Evolutionary conservation across 2,888 invertebrate genomes (phyloP), one percentile per base, ranked within the genome.

Genomic region (Thera obeliscata): DNA sequence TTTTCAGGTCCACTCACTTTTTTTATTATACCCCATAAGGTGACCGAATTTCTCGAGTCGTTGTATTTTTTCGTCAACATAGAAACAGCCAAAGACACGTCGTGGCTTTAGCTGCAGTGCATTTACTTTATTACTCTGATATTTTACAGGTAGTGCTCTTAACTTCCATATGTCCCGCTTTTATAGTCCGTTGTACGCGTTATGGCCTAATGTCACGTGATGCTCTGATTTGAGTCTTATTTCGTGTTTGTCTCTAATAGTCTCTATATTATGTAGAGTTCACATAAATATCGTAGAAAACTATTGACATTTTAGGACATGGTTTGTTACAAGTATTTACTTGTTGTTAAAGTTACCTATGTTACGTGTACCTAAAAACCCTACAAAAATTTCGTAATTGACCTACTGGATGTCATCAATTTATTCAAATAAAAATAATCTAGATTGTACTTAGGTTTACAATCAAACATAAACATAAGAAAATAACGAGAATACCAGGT

Each of bases 111-210:
- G 84, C 43, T 46, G 43, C 82, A 81, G 83, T 90, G 93, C 93
- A 93, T 93, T 93, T 93, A 93, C 90, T 93, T 93, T 93, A 93
- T 89, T 86, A 79, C 93, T 88, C 91, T 89, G 90, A 91, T 93
- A 93, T 93, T 90, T 93, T 87, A 92, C 91, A 89, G 91, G 90
- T 88, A 88, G 90, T 87, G 92, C 92, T 92, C 86, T 93, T 91
- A 90, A 91, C 89, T 90, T 90, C 86, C 88, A 91, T 91, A 91
- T 87, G 90, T 89, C 87, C 74, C 87, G 86, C 83, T 91, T 92
- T 93, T 93, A 93, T 91, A 87, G 91, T 86, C 81, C 83, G 80
- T 87, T 85, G 86, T 86, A 89, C 89, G 88, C 89, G 87, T 93
- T 92, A 93, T 91, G 84, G 89, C 83, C 84, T 84, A 86, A 85